A percentile compares a stretch with the other conserved stretches of the same genome.
Conservation (phyloP, 2,797 vertebrate species). For the Gymnothorax javanicus region DNA sequence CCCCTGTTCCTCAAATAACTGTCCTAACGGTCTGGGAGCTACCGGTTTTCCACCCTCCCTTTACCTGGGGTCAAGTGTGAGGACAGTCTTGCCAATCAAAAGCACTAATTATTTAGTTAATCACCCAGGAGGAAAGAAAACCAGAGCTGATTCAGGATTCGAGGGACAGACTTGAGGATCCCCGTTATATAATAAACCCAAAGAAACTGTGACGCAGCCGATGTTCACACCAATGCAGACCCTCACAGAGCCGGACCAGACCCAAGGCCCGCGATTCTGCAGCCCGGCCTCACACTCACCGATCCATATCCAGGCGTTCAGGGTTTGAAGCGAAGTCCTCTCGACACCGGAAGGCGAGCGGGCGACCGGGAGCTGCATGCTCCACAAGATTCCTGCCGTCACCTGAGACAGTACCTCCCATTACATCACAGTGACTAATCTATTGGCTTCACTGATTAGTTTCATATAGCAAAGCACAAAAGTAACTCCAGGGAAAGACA, state of each 20-base stretch:
- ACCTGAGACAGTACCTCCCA: slow-evolving; percentile 17
- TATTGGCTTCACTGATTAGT: neutral
- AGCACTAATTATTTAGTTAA: too few relatives aligned
- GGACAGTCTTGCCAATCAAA: too few relatives aligned
- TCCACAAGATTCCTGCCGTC: slow-evolving; percentile 37
- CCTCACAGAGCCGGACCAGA: neutral
- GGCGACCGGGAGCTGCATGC: slow-evolving; percentile 61
- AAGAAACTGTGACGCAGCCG: neutral
- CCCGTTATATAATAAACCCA: neutral
- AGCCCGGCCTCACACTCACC: slow-evolving; percentile 80
- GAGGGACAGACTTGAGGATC: too few relatives aligned
- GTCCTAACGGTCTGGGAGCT: too few relatives aligned
- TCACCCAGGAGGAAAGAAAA: too few relatives aligned
- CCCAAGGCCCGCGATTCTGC: neutral
- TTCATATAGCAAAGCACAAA: neutral
- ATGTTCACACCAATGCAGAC: neutral
- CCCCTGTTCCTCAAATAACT: too few relatives aligned
- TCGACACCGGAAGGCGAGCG: slow-evolving; percentile 66
- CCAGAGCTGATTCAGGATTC: too few relatives aligned
- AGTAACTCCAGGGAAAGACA: too few relatives aligned
- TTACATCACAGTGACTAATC: too few relatives aligned
- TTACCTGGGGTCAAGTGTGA: too few relatives aligned
- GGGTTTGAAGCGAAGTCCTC: slow-evolving; percentile 75
- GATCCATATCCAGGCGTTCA: slow-evolving; percentile 84
- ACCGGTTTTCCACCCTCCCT: too few relatives aligned